A percentile compares a stretch with the other conserved stretches of the same genome.
Evolutionary conservation across 2,797 vertebrate genomes (phyloP).

Genomic region (Todus mexicanus): DNA sequence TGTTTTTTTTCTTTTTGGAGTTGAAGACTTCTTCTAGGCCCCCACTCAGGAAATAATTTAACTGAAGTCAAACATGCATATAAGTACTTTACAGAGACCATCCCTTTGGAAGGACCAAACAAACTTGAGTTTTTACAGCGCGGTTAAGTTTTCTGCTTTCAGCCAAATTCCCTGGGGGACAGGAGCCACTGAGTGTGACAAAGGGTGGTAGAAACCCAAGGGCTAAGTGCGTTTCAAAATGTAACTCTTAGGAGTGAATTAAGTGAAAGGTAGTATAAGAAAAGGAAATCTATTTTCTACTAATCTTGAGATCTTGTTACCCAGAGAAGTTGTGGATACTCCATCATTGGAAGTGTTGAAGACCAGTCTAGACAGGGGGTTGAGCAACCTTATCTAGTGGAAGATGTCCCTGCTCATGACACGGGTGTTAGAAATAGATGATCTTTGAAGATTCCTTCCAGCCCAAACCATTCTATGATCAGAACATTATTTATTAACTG

Average conservation of each 20-base stretch:
- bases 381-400: background rate
- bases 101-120: background rate
- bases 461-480: background rate
- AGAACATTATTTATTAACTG: background rate
- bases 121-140: background rate
- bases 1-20: background rate
- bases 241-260: background rate
- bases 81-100: background rate
- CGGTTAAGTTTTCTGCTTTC: background rate
- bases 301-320: background rate
- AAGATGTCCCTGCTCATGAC: background rate
- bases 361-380: background rate
- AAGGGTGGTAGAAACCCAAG: background rate
- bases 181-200: background rate
- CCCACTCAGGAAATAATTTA: background rate
- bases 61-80: background rate
- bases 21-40: background rate
- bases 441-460: background rate
- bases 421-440: background rate
- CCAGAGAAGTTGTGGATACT: background rate
- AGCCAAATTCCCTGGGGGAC: background rate
- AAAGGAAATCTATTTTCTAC: background rate
- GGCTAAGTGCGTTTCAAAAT: background rate
- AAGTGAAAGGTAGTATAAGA: background rate
- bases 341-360: background rate